phyloP scores from a whole-genome alignment of 2,888 invertebrate species.

The Polydrusus cervinus region DNA sequence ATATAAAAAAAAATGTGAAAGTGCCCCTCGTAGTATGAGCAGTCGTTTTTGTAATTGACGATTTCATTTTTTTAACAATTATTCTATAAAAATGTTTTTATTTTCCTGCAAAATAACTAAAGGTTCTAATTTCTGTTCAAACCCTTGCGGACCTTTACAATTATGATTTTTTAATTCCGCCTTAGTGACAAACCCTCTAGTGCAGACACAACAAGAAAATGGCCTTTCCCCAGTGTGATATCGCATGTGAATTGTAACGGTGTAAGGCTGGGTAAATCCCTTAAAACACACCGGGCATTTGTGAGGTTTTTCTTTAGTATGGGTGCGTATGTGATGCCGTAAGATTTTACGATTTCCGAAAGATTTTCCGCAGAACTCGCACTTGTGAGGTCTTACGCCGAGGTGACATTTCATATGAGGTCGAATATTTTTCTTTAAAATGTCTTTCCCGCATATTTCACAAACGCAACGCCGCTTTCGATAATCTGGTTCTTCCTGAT shows the following conservation, averaged over 20 bases:
- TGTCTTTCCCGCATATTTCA: conserved; percentile 60
- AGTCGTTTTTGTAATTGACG: no score
- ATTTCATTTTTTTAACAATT: no score
- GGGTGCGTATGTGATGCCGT: conserved; percentile 58
- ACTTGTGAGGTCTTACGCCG: conserved; percentile 65
- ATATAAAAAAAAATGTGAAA: no score
- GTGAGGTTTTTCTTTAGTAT: conserved; percentile 62
- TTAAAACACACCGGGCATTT: conserved; percentile 71
- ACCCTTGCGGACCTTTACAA: conserved; percentile 53
- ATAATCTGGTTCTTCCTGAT: conserved; percentile 51
- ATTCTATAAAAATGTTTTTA: background rate
- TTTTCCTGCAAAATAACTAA: conserved; percentile 10
- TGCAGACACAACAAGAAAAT: conserved; percentile 71
- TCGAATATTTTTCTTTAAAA: conserved; percentile 71
- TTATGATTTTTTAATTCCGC: conserved; percentile 61
- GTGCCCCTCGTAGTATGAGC: no score
- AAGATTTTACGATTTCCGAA: conserved; percentile 64
- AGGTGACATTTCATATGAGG: conserved; percentile 58
- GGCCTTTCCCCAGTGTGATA: conserved; percentile 71
- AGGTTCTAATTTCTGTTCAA: conserved; percentile 9
- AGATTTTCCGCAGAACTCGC: conserved; percentile 61
- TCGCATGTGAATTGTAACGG: conserved; percentile 72
- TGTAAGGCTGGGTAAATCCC: conserved; percentile 73
- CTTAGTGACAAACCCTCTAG: conserved; percentile 62
- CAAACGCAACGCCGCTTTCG: conserved; percentile 55